Evolutionary conservation across 1,140 invertebrate species (phyloP).

Genomic region (Littorina saxatilis): DNA sequence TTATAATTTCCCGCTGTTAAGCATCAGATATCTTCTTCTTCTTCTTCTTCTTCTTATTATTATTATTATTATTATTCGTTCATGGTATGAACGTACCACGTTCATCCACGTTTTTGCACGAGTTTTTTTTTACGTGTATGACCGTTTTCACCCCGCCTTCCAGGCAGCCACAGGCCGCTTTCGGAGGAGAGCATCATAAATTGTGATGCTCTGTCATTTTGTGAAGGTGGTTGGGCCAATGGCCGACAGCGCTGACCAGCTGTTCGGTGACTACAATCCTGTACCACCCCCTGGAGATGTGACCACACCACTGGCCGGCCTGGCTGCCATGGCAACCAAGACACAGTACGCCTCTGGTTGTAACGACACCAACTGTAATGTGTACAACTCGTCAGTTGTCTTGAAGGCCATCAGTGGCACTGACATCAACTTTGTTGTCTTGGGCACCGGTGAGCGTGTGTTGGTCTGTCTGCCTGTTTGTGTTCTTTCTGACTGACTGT

Average conservation of each 20-base stretch:
- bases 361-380: conserved; percentile 48
- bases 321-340: conserved; percentile 49
- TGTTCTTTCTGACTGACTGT: too few species aligned
- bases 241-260: conserved; percentile 68
- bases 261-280: conserved; percentile 71
- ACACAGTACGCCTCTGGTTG: conserved; percentile 63
- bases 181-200: not conserved
- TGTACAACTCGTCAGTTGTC: conserved; percentile 58
- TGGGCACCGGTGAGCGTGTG: too few species aligned
- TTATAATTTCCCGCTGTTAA: too few species aligned
- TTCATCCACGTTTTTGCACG: too few species aligned
- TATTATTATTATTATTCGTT: not conserved
- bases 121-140: too few species aligned
- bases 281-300: conserved; percentile 54
- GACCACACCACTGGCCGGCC: conserved; percentile 62
- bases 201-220: conserved; percentile 33
- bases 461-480: too few species aligned
- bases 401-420: conserved; percentile 54
- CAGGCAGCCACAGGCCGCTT: too few species aligned
- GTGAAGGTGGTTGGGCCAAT: conserved; percentile 72
- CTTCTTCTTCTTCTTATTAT: too few species aligned
- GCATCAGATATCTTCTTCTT: not conserved
- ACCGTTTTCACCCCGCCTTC: too few species aligned
- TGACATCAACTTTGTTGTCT: too few species aligned
- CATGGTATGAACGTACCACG: not conserved